Base-by-base conservation (phyloP, 2,888 invertebrate species). In the Brenthis ino region DNA sequence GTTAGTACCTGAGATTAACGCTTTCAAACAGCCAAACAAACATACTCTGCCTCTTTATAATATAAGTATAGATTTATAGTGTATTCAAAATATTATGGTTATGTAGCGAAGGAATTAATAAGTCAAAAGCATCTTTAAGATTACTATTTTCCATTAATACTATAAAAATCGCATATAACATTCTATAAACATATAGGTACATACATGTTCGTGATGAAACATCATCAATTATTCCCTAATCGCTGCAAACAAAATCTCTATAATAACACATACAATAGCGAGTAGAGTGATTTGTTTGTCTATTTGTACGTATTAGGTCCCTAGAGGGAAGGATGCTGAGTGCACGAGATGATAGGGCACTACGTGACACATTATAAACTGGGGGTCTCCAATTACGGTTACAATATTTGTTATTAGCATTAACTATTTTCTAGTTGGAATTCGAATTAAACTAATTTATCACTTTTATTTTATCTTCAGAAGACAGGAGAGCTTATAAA, bases 311-410 rank as follows among this genome's bases (percentile, higher is more conserved):
- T 24, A 68, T 66, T 56, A 67, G 54, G 47, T 53, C 69, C 69
- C 66, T 24, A 50, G 68, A 51, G 65, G 28, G 66, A 57, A 68
- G 63, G 65, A 28, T 24, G 71, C 53, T 60, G 64, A 24, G 69
- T 57, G 71, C 67, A 70, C 43, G 63, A 63, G 55, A 50, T 61
- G 56, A 67, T 67, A 61, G 67, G 48, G 6, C 53, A 56, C 51
- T 24, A 20, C 24, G 51, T 53, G 51, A 53, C 16, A 6, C 14
- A 54, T 47, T 14, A 13, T 8, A 28, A n/a, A 60, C 48, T 60
- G 20, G 48, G 47, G 33, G 28, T 16, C 8, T 53, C 14, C 13
- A 37, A 53, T 53, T 54, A 54, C 20, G 43, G 16, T 54, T 20
- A 2, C 37, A 63, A 53, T 54, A 54, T 53, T 24, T 63, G 16